These are phyloP conservation scores for Lepisosteus oculatus DNA, from an alignment of 2,113 vertebrate genomes.

Conservation along the genomic window DNA sequence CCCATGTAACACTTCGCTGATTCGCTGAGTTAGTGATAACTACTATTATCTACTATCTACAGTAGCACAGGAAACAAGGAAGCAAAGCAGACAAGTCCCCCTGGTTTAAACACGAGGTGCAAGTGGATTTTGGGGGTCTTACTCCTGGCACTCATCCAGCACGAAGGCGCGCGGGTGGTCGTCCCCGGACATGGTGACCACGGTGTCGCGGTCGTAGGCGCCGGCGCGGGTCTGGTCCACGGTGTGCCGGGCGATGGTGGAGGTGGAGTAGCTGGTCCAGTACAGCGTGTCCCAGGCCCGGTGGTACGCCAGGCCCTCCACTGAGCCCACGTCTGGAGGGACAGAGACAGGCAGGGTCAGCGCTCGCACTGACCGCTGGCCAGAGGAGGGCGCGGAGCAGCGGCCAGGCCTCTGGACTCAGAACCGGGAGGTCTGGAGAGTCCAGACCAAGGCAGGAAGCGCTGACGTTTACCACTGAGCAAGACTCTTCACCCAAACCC, in stretches of 20 bases:
- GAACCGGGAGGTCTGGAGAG: too few relatives aligned
- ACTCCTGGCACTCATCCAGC: conserved; percentile 95
- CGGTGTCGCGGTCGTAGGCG: conserved; percentile 87
- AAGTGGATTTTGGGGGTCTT: conserved; percentile 43
- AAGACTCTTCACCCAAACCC: too few relatives aligned
- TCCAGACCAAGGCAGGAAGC: too few relatives aligned
- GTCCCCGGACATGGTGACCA: conserved; percentile 95
- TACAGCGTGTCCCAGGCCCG: conserved; percentile 91
- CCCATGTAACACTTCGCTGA: too few relatives aligned
- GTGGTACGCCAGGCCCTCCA: conserved; percentile 95
- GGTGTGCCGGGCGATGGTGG: conserved; percentile 91
- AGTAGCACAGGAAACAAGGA: too few relatives aligned
- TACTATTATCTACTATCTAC: too few relatives aligned
- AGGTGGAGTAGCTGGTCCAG: conserved; percentile 97
- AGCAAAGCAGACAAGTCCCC: too few relatives aligned
- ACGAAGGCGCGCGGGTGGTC: conserved; percentile 94
- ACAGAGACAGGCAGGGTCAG: background rate
- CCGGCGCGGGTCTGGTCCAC: conserved; percentile 85
- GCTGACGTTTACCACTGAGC: too few relatives aligned
- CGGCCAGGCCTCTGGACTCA: too few relatives aligned
- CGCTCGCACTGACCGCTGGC: too few relatives aligned
- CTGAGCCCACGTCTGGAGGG: conserved; percentile 85
- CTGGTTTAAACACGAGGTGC: background rate
- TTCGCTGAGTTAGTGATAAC: too few relatives aligned
- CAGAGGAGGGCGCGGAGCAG: too few relatives aligned